A percentile compares a stretch with the other conserved stretches of the same genome.
Evolutionary conservation across 2,113 vertebrate species (phyloP).

Genomic region (Anolis carolinensis): DNA sequence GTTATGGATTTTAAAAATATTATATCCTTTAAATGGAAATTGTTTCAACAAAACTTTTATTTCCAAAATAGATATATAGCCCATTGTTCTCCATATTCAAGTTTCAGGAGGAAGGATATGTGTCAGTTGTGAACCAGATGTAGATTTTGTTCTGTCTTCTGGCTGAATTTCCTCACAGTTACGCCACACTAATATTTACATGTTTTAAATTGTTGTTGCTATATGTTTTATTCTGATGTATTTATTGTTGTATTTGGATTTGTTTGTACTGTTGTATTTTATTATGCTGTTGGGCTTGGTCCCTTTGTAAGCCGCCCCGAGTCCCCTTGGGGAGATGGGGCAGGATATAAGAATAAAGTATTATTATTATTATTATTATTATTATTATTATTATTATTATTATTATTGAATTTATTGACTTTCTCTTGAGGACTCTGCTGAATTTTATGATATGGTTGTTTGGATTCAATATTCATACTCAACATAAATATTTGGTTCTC

Average conservation of each 20-base stretch:
- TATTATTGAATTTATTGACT: background rate
- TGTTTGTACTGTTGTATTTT: no score
- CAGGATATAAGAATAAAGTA: no score
- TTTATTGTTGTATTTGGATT: no score
- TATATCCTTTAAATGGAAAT: background rate
- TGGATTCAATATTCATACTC: background rate
- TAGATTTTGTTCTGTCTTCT: background rate
- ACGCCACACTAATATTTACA: background rate
- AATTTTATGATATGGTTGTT: background rate
- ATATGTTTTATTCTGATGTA: no score
- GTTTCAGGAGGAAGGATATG: background rate
- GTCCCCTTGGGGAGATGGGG: no score
- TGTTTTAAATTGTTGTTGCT: no score
- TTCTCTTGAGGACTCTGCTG: background rate
- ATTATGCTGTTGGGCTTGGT: no score
- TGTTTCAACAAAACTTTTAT: background rate
- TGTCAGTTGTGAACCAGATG: background rate
- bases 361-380: no score
- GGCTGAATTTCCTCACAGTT: background rate
- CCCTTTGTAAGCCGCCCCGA: no score
- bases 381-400: no score
- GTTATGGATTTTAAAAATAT: background rate
- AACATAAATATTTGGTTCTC: background rate
- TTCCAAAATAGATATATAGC: background rate
- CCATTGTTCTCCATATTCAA: background rate